Percentiles rank a stretch among this genome's conserved stretches.
phyloP scores from a whole-genome alignment of 2,797 vertebrate species.

The Helostoma temminkii region DNA sequence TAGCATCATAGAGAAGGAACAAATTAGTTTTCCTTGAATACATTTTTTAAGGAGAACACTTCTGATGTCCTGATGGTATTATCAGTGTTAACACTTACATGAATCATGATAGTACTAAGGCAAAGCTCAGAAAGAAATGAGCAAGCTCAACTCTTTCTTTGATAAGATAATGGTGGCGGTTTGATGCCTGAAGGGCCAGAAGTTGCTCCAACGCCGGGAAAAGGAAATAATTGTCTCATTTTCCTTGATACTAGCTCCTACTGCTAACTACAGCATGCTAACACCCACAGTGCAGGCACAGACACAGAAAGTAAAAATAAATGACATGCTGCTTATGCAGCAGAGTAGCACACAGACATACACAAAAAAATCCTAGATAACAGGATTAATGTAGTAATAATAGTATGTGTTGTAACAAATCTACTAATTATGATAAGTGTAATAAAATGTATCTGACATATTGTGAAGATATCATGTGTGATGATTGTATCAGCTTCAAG shows the following conservation, averaged over 20 bases:
- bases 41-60: background rate
- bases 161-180: background rate
- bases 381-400: too few species aligned
- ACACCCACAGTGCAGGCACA: slow-evolving; percentile 1
- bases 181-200: slow-evolving; percentile 2
- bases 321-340: slow-evolving; percentile 7
- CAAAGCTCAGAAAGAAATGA: background rate
- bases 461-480: background rate
- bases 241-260: slow-evolving; percentile 1
- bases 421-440: too few species aligned
- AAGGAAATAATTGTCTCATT: slow-evolving; percentile 5
- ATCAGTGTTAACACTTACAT: background rate
- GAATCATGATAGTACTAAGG: background rate
- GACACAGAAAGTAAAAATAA: slow-evolving; percentile 18
- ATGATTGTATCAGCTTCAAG: slow-evolving; percentile 1
- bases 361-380: too few species aligned
- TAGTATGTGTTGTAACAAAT: too few species aligned
- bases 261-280: slow-evolving; percentile 13
- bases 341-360: background rate
- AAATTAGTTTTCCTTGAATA: background rate
- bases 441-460: too few species aligned
- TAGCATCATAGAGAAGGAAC: background rate
- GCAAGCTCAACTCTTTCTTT: slow-evolving; percentile 14
- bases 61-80: background rate
- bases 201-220: slow-evolving; percentile 7